Evolutionary conservation across 2,888 invertebrate genomes (phyloP).

Genomic region (Cataglyphis albicans): DNA sequence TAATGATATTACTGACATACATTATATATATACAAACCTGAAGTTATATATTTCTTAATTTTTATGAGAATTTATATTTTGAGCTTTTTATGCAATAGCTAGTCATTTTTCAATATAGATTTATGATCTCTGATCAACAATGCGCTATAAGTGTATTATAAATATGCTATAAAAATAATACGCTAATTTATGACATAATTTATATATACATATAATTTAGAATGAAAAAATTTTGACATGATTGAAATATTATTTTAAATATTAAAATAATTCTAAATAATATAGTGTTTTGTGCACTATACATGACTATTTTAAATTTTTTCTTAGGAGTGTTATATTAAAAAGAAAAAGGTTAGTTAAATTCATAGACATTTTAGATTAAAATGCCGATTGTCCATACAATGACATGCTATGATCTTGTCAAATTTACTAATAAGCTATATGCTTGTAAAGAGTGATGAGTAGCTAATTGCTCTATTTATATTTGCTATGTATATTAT

Average conservation of each 20-base stretch:
- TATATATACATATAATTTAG: conserved; percentile 16
- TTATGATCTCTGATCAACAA: conserved; percentile 42
- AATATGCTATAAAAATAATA: conserved; percentile 34
- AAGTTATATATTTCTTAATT: conserved; percentile 29
- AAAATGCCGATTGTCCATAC: not conserved
- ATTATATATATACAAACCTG: not conserved
- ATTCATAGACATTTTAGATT: conserved; percentile 11
- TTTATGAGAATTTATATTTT: conserved; percentile 43
- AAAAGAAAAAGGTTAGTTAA: conserved; percentile 1
- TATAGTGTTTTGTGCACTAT: not conserved
- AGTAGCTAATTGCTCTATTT: not conserved
- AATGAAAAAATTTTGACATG: conserved; percentile 25
- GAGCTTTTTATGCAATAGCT: conserved; percentile 47
- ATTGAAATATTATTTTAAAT: conserved; percentile 24
- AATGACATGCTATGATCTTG: not conserved
- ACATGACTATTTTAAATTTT: conserved; percentile 28
- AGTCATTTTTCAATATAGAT: conserved; percentile 52
- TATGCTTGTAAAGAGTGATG: no score
- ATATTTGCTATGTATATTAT: not conserved
- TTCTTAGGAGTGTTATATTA: conserved; percentile 6
- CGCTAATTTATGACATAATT: not conserved
- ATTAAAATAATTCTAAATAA: conserved; percentile 30
- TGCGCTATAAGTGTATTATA: conserved; percentile 38
- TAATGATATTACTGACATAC: not conserved
- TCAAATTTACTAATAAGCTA: not conserved